Percentiles rank a stretch among this genome's conserved stretches.
phyloP scores from a whole-genome alignment of 2,797 vertebrate species.

The Ambastaia sidthimunki region DNA sequence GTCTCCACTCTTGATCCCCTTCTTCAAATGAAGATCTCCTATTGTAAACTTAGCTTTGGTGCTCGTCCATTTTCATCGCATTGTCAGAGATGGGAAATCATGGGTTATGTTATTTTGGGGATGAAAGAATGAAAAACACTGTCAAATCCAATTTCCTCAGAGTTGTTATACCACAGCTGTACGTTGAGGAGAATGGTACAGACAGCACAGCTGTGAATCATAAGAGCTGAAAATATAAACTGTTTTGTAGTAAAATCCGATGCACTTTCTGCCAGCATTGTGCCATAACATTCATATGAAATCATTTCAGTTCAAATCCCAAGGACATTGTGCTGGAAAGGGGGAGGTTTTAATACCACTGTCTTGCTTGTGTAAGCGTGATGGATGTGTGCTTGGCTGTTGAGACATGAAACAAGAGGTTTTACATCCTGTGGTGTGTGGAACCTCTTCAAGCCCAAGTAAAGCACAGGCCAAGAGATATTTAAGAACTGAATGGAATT shows the following conservation, averaged over 20 bases:
- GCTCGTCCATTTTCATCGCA: slow-evolving; percentile 60
- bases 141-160: slow-evolving; percentile 66
- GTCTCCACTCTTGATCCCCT: slow-evolving; percentile 72
- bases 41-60: slow-evolving; percentile 66
- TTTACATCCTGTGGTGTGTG: slow-evolving; percentile 25
- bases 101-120: slow-evolving; percentile 64
- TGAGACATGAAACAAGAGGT: slow-evolving; percentile 50
- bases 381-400: slow-evolving; percentile 45
- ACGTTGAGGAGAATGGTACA: slow-evolving; percentile 47
- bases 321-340: slow-evolving; percentile 48
- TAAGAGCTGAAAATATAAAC: slow-evolving; percentile 62
- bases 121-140: slow-evolving; percentile 69
- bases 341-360: slow-evolving; percentile 46
- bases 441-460: slow-evolving; percentile 18
- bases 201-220: slow-evolving; percentile 62
- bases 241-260: slow-evolving; percentile 61
- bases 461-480: slow-evolving; percentile 24
- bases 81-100: slow-evolving; percentile 61
- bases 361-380: slow-evolving; percentile 44
- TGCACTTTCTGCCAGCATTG: slow-evolving; percentile 55
- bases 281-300: slow-evolving; percentile 57
- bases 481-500: slow-evolving; percentile 37
- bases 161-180: slow-evolving; percentile 61
- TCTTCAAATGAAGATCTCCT: slow-evolving; percentile 71
- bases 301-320: slow-evolving; percentile 55